Evolutionary conservation across 2,797 vertebrate genomes (phyloP).

Genomic region (Karalla daura): DNA sequence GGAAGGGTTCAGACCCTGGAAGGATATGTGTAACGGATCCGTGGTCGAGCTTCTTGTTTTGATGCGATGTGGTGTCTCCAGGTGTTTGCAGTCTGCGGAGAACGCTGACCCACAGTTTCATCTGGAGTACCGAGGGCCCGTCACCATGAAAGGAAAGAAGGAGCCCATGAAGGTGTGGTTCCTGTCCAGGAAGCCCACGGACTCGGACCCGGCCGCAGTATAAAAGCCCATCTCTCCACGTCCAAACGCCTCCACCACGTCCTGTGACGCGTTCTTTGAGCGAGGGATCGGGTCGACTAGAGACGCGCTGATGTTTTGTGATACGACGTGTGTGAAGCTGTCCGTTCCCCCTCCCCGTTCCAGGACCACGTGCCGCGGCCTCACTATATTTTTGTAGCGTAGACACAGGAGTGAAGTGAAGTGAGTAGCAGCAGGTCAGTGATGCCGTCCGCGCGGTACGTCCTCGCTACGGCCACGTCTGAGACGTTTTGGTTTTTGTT

Average conservation of each 20-base stretch:
- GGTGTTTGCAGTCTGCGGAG: slow-evolving; percentile 95
- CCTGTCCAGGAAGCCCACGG: slow-evolving; percentile 90
- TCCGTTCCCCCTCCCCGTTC: slow-evolving; percentile 9
- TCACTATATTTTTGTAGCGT: slow-evolving; percentile 31
- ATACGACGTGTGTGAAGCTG: slow-evolving; percentile 13
- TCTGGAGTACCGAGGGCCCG: slow-evolving; percentile 92
- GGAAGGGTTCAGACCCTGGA: slow-evolving; percentile 3
- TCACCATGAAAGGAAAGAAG: slow-evolving; percentile 99
- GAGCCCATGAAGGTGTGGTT: slow-evolving; percentile 99
- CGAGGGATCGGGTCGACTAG: no score
- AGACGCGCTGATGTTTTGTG: slow-evolving; percentile 54
- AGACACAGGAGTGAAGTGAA: slow-evolving; percentile 13
- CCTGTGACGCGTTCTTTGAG: no score
- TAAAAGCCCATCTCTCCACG: slow-evolving; percentile 25
- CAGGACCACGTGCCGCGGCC: slow-evolving; percentile 16
- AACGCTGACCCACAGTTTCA: slow-evolving; percentile 96
- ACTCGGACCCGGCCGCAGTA: slow-evolving; percentile 73
- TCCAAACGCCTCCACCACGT: no score
- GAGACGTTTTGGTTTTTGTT: slow-evolving; percentile 30
- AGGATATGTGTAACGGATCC: not conserved
- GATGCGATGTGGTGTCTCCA: no score
- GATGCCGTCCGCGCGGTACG: not conserved
- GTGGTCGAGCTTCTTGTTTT: slow-evolving; percentile 5
- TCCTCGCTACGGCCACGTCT: slow-evolving; percentile 18
- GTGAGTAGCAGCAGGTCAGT: slow-evolving; percentile 15